These are phyloP conservation scores for Phrynocephalus forsythii DNA, from an alignment of 2,797 vertebrate species.

Conservation along the genomic window DNA sequence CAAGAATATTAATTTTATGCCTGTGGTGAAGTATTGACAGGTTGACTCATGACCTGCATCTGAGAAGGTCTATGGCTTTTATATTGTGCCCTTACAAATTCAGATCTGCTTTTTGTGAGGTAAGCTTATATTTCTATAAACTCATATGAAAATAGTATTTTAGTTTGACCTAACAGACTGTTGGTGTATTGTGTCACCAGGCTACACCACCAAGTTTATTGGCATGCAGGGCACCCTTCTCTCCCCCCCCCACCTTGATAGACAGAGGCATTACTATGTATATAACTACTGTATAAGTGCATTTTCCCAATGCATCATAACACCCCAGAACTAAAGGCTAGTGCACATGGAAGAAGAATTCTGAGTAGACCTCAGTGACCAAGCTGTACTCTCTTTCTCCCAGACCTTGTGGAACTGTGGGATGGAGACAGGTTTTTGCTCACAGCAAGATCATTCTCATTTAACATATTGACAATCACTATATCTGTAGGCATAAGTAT, in stretches of 20 bases:
- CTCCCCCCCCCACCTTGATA: background rate
- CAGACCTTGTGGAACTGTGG: background rate
- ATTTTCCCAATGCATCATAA: constrained; percentile 24
- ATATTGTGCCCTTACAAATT: constrained; percentile 2
- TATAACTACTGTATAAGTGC: background rate
- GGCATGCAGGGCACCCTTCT: background rate
- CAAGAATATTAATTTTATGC: constrained; percentile 27
- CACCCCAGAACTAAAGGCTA: background rate
- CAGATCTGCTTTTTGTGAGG: background rate
- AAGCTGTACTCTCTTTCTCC: background rate
- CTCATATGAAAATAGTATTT: background rate
- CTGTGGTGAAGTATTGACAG: constrained; percentile 14
- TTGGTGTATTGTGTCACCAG: constrained; percentile 11
- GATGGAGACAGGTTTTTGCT: background rate
- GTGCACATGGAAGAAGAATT: constrained; percentile 7
- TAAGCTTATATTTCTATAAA: background rate
- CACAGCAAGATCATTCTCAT: background rate
- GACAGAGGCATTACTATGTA: background rate
- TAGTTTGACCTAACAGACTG: background rate
- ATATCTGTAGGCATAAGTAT: background rate
- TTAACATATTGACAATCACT: background rate
- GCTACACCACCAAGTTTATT: background rate
- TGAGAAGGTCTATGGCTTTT: constrained; percentile 1
- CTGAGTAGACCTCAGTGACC: background rate
- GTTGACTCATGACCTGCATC: constrained; percentile 4